Evolutionary conservation across 1,140 invertebrate species (phyloP).

Genomic region (Nephila pilipes): DNA sequence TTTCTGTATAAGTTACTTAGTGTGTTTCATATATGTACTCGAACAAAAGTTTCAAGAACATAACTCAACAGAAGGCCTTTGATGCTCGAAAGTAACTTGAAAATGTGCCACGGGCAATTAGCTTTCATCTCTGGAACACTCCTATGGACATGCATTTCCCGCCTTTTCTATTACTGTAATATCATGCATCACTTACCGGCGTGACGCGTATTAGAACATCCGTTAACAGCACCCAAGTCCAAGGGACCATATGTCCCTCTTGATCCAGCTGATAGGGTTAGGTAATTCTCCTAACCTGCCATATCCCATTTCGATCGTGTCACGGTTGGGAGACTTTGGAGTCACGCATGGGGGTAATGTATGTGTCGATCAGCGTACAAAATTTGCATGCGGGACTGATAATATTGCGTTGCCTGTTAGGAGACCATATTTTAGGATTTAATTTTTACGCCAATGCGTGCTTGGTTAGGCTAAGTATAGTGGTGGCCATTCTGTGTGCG

Average conservation of each 20-base stretch:
- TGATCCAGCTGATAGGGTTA: not conserved
- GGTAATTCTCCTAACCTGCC: constrained; percentile 27
- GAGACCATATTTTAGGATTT: not conserved
- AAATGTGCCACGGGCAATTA: too few relatives aligned
- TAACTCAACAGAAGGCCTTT: too few relatives aligned
- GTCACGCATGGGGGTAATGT: not conserved
- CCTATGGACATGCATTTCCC: not conserved
- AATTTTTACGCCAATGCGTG: not conserved
- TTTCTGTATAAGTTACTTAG: too few relatives aligned
- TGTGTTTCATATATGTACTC: too few relatives aligned
- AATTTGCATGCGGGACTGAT: constrained; percentile 10
- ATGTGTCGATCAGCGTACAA: not conserved
- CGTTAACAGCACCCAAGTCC: constrained; percentile 34
- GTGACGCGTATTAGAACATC: constrained; percentile 11
- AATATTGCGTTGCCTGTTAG: not conserved
- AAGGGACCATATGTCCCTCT: constrained; percentile 13
- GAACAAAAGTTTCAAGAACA: too few relatives aligned
- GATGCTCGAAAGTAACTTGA: too few relatives aligned
- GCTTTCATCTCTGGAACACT: not conserved
- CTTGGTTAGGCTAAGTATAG: not conserved
- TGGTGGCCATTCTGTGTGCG: not conserved
- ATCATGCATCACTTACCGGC: not conserved
- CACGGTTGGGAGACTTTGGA: not conserved
- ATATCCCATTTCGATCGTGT: constrained; percentile 34
- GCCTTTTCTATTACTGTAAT: not conserved